Percentiles rank a stretch among this genome's conserved stretches.
phyloP scores from a whole-genome alignment of 2,113 vertebrate species.

The Saguinus midas region DNA sequence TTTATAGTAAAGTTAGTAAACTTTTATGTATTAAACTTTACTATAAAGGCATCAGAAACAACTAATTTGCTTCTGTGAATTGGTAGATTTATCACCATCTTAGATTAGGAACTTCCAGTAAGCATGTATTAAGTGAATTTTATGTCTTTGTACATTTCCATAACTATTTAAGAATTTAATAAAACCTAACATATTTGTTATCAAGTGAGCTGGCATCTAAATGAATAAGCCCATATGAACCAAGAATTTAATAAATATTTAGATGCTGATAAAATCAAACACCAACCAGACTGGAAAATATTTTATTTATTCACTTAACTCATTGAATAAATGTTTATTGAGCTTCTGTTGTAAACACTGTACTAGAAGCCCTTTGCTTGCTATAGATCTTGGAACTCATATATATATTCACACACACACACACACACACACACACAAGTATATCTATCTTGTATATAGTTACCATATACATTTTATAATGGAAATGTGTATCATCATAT shows the following conservation, averaged over 20 bases:
- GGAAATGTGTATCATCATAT: not conserved
- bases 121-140: not conserved
- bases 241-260: slow-evolving; percentile 6
- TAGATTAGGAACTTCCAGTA: not conserved
- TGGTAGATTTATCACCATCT: not conserved
- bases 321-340: not conserved
- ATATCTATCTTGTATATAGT: not conserved
- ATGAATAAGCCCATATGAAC: not conserved
- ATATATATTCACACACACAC: too few species aligned
- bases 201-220: not conserved
- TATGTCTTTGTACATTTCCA: not conserved
- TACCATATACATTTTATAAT: not conserved
- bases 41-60: not conserved
- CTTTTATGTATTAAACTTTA: not conserved
- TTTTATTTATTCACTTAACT: not conserved
- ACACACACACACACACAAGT: too few species aligned
- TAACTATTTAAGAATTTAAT: not conserved
- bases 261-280: not conserved
- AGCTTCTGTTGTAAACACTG: not conserved
- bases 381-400: not conserved
- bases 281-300: not conserved
- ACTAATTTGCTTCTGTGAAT: not conserved
- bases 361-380: not conserved
- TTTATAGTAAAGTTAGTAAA: too few species aligned
- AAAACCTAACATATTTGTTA: slow-evolving; percentile 21